Conservation (phyloP, 2,888 invertebrate genomes). For the Atherix ibis region DNA sequence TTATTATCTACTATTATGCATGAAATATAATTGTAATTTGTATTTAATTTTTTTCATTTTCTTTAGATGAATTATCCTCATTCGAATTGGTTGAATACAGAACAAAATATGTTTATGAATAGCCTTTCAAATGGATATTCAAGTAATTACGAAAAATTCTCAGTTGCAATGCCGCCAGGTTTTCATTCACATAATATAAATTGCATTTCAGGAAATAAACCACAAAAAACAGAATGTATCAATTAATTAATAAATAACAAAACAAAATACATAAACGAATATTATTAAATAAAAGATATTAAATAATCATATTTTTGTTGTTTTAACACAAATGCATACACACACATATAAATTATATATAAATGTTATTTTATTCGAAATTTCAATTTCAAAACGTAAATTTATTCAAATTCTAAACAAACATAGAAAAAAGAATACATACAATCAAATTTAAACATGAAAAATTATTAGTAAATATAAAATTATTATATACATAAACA, state of each 20-base stretch:
- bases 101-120: slow-evolving; percentile 22
- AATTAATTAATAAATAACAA: slow-evolving; percentile 15
- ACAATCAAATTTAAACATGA: too few species aligned
- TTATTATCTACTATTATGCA: too few species aligned
- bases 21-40: neutral
- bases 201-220: slow-evolving; percentile 15
- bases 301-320: too few species aligned
- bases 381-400: too few species aligned
- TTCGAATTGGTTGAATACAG: slow-evolving; percentile 21
- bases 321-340: too few species aligned
- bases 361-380: too few species aligned
- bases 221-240: slow-evolving; percentile 23
- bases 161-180: slow-evolving; percentile 22
- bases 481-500: too few species aligned
- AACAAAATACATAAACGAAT: slow-evolving; percentile 3
- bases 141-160: slow-evolving; percentile 20
- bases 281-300: too few species aligned
- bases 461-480: too few species aligned
- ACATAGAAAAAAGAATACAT: too few species aligned
- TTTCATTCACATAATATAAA: slow-evolving; percentile 19
- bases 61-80: slow-evolving; percentile 20
- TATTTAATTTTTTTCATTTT: slow-evolving; percentile 4
- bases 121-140: slow-evolving; percentile 21
- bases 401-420: too few species aligned
- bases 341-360: too few species aligned